These are phyloP conservation scores for Ammospiza nelsoni DNA, from an alignment of 2,113 vertebrate genomes.

Conservation along the genomic window DNA sequence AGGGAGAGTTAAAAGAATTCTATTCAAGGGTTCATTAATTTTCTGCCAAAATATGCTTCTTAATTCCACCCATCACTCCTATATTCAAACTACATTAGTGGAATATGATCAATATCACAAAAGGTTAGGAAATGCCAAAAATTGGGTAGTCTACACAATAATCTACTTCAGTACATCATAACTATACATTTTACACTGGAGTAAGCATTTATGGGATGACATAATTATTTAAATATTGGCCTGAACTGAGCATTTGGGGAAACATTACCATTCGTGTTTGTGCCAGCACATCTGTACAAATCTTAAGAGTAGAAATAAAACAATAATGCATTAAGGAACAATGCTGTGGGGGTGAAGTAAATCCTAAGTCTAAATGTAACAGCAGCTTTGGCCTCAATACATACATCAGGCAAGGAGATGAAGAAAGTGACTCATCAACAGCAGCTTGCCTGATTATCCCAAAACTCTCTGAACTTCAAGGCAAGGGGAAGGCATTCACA, in stretches of 20 bases:
- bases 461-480: not conserved
- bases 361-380: not conserved
- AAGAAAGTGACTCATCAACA: constrained; percentile 32
- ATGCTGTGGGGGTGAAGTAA: not conserved
- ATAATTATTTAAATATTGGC: not conserved
- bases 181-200: not conserved
- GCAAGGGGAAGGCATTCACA: not conserved
- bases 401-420: not conserved
- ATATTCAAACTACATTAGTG: not conserved
- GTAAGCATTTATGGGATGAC: not conserved
- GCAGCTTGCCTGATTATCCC: not conserved
- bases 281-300: not conserved
- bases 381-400: constrained; percentile 34
- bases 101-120: not conserved
- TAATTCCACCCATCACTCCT: not conserved
- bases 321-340: not conserved
- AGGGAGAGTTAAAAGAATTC: not conserved
- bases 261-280: not conserved
- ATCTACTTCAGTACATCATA: not conserved
- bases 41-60: not conserved
- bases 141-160: not conserved
- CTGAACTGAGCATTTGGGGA: not conserved
- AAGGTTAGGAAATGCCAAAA: not conserved
- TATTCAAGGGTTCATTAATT: not conserved
- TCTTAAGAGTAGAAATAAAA: constrained; percentile 4